Evolutionary conservation across 2,888 invertebrate species (phyloP).

Genomic region (Philereme vetulata): DNA sequence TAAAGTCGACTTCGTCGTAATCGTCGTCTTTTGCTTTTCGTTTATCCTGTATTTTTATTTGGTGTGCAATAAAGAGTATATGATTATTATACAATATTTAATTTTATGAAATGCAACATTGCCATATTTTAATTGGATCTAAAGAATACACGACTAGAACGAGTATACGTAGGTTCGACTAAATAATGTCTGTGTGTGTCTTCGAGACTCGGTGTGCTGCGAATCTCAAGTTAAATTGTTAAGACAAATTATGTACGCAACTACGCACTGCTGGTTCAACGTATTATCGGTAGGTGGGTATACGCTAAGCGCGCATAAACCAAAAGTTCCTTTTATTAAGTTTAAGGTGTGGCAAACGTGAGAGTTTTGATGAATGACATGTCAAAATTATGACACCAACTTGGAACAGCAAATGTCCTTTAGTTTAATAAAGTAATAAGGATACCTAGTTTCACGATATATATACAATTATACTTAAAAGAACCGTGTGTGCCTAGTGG

Average conservation of each 20-base stretch:
- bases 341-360: conserved; percentile 15
- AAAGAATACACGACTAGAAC: background rate
- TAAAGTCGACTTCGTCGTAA: too few species aligned
- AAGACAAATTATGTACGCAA: conserved; percentile 14
- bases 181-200: background rate
- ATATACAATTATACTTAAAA: too few species aligned
- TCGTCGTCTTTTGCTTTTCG: too few species aligned
- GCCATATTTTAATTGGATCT: conserved; percentile 1
- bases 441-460: background rate
- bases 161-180: background rate
- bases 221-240: conserved; percentile 5
- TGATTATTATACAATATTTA: too few species aligned
- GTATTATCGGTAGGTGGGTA: conserved; percentile 1
- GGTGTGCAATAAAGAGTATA: too few species aligned
- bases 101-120: background rate
- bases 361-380: conserved; percentile 39
- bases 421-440: background rate
- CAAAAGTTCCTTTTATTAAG: conserved; percentile 27
- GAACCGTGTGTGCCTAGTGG: too few species aligned
- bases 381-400: conserved; percentile 29
- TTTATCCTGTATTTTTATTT: too few species aligned
- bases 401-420: conserved; percentile 19
- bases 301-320: conserved; percentile 9
- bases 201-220: conserved; percentile 1
- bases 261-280: conserved; percentile 8